Evolutionary conservation across 2,113 vertebrate species (phyloP), one percentile per base, ranked within the genome.

Genomic region (Daubentonia madagascariensis): DNA sequence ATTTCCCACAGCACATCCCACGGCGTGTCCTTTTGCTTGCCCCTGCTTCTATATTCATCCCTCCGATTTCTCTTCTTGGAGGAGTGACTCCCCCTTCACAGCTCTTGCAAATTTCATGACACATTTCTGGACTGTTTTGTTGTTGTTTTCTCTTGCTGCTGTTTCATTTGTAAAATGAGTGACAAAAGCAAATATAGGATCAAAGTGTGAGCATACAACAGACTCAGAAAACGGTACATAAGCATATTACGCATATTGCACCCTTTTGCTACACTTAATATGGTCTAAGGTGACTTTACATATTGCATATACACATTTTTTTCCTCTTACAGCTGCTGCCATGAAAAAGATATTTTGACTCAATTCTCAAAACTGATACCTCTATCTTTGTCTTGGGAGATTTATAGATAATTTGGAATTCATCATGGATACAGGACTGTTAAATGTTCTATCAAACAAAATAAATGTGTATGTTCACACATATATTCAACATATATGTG

Each of bases 81-180:
- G 91, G 54, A 92, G 45, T 48, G 50, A 9, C 85, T 25, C 72
- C 43, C n/a, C 91, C 61, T 84, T 85, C 81, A 11, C 92, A 88
- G 87, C 37, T 92, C 86, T 89, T 90, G 70, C 70, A 88, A 43
- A 95, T 97, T 96, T 96, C 70, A 10, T 43, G 65, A 94, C 96
- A 94, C 70, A 48, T 97, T 97, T 96, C 90, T 90, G 96, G 95
- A 68, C 89, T 85, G 70, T 90, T 97, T 61, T 80, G 57, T 54
- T 91, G 89, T 67, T 83, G 67, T 88, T 96, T 79, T 72, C 67
- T 73, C 87, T 50, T 68, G 70, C 70, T 76, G 59, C 80, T 81
- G n/a, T 73, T 89, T 84, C 75, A 23, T 92, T 96, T 93, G 87
- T 92, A 85, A 97, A 90, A 52, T 6, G 61, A 94, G 70, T 65